Evolutionary conservation across 2,797 vertebrate species (phyloP).

Genomic region (Thaleichthys pacificus): DNA sequence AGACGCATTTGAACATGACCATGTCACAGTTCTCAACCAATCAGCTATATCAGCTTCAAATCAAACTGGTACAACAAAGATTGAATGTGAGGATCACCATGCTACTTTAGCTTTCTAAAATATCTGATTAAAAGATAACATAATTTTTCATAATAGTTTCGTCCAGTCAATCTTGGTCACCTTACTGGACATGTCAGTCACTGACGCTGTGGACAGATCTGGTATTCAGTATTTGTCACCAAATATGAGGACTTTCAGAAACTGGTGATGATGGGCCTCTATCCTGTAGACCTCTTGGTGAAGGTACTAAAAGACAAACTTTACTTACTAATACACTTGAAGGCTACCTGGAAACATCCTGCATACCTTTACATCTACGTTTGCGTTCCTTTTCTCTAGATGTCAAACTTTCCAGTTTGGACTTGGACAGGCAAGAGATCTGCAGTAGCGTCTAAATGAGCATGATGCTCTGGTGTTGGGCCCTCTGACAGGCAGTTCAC

Average conservation of each 20-base stretch:
- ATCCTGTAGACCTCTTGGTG: too few species aligned
- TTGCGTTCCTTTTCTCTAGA: background rate
- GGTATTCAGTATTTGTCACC: conserved; percentile 57
- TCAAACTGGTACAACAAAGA: background rate
- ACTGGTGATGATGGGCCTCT: too few species aligned
- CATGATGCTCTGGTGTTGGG: background rate
- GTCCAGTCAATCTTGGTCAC: conserved; percentile 80
- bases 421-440: background rate
- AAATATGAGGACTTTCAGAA: background rate
- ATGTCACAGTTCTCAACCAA: background rate
- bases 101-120: too few species aligned
- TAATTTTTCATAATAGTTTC: conserved; percentile 61
- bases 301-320: too few species aligned
- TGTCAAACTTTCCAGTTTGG: background rate
- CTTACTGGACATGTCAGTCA: conserved; percentile 77
- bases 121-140: too few species aligned
- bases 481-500: conserved; percentile 33
- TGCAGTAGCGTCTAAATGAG: background rate
- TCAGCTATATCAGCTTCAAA: background rate
- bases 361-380: too few species aligned
- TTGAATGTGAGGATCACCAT: background rate
- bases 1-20: conserved; percentile 13
- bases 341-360: background rate
- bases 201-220: conserved; percentile 71
- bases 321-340: background rate